A percentile compares a stretch with the other conserved stretches of the same genome.
These are phyloP conservation scores for Corythoichthys intestinalis DNA, from an alignment of 2,113 vertebrate genomes.

Conservation along the genomic window DNA sequence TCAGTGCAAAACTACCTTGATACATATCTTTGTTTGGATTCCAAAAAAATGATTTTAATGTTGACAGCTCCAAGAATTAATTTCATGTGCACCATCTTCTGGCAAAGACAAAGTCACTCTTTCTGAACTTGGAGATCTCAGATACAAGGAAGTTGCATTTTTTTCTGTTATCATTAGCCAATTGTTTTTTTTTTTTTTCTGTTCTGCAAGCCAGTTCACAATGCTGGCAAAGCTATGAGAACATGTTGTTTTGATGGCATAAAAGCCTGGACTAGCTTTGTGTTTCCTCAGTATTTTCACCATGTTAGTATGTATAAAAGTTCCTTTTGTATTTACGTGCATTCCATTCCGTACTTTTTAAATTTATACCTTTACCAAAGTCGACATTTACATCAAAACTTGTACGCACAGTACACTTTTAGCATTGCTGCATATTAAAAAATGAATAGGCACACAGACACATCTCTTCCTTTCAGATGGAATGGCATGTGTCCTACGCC, in stretches of 20 bases:
- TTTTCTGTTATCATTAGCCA: not conserved
- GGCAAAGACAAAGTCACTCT: too few species aligned
- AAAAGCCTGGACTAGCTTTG: not conserved
- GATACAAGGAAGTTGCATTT: not conserved
- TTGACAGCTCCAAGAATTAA: too few species aligned
- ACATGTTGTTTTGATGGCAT: not conserved
- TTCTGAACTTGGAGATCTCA: too few species aligned
- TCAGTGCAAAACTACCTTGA: too few species aligned
- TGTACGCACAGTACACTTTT: not conserved
- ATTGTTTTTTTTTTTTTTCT: not conserved
- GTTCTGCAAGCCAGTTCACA: not conserved
- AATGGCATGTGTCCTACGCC: constrained; percentile 58
- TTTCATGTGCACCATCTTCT: too few species aligned
- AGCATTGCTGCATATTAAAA: not conserved
- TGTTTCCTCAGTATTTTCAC: constrained; percentile 1
- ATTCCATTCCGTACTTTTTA: not conserved
- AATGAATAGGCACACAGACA: not conserved
- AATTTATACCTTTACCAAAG: not conserved
- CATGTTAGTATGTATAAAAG: not conserved
- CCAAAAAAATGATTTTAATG: too few species aligned
- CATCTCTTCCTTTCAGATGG: constrained; percentile 45
- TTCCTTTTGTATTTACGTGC: not conserved
- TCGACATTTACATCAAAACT: not conserved
- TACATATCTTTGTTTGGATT: too few species aligned
- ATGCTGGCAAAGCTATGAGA: not conserved